Percentiles rank a stretch among this genome's conserved stretches.
phyloP scores from a whole-genome alignment of 1,140 invertebrate species.

The Pseudomyrmex gracilis region DNA sequence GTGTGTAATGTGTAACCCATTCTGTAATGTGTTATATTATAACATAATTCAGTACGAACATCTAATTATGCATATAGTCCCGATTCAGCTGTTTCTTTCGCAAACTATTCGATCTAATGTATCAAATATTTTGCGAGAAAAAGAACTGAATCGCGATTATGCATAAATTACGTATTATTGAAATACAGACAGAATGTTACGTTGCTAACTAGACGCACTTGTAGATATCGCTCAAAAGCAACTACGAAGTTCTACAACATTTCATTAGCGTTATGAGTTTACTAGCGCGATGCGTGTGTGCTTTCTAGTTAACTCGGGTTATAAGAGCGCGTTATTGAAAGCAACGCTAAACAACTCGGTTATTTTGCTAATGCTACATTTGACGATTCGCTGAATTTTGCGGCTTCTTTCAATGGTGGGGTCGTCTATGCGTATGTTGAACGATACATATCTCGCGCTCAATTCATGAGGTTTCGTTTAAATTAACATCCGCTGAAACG shows the following conservation, averaged over 20 bases:
- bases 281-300: slow-evolving; percentile 2
- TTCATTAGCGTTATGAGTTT: slow-evolving; percentile 19
- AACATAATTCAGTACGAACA: not conserved
- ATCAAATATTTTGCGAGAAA: not conserved
- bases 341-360: slow-evolving; percentile 13
- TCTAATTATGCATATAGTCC: slow-evolving; percentile 9
- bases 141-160: not conserved
- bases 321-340: slow-evolving; percentile 1
- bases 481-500: slow-evolving; percentile 16
- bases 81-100: slow-evolving; percentile 20
- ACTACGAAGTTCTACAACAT: not conserved
- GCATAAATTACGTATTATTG: too few species aligned
- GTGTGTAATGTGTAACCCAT: too few species aligned
- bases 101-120: not conserved
- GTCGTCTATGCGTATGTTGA: not conserved
- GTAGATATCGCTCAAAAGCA: not conserved
- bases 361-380: slow-evolving; percentile 11
- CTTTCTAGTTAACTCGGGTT: not conserved
- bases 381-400: slow-evolving; percentile 9
- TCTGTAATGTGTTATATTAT: too few species aligned
- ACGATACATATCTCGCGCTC: not conserved
- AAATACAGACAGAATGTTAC: not conserved
- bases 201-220: not conserved
- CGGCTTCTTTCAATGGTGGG: slow-evolving; percentile 23
- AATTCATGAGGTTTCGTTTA: slow-evolving; percentile 16